These are phyloP conservation scores for Corvus cornix DNA, from an alignment of 2,113 vertebrate species.

Conservation along the genomic window DNA sequence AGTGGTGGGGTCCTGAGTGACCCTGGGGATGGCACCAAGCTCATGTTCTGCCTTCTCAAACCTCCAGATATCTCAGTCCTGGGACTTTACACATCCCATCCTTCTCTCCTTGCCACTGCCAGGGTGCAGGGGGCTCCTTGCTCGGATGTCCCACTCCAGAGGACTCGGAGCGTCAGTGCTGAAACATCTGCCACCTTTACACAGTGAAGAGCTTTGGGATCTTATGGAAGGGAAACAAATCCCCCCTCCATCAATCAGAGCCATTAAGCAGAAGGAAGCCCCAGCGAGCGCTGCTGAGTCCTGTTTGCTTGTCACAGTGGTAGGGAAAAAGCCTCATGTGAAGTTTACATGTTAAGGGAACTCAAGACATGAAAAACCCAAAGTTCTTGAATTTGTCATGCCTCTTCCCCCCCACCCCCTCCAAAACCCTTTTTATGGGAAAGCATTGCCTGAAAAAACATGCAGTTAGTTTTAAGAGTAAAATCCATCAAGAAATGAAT, in stretches of 20 bases:
- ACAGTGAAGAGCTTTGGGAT: not conserved
- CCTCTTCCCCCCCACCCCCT: rapidly evolving
- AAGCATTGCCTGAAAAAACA: not conserved
- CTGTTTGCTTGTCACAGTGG: not conserved
- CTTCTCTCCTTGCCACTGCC: not conserved
- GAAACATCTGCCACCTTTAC: not conserved
- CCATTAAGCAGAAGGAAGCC: not conserved
- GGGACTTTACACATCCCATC: rapidly evolving
- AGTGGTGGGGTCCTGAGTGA: rapidly evolving
- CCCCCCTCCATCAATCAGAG: not conserved
- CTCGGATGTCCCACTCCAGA: not conserved
- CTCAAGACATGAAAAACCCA: not conserved
- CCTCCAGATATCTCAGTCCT: not conserved
- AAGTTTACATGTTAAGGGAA: not conserved
- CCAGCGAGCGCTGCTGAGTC: not conserved
- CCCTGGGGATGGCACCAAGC: not conserved
- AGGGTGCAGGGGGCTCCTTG: not conserved
- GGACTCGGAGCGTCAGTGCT: not conserved
- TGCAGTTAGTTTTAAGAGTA: not conserved
- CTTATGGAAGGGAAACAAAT: not conserved
- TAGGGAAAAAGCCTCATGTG: not conserved
- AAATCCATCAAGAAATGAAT: not conserved
- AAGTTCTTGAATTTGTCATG: not conserved
- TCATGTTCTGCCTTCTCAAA: not conserved
- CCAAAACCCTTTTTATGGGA: not conserved